Evolutionary conservation across 2,113 vertebrate genomes (phyloP), one percentile per base, ranked within the genome.

Genomic region (Urocitellus parryii): DNA sequence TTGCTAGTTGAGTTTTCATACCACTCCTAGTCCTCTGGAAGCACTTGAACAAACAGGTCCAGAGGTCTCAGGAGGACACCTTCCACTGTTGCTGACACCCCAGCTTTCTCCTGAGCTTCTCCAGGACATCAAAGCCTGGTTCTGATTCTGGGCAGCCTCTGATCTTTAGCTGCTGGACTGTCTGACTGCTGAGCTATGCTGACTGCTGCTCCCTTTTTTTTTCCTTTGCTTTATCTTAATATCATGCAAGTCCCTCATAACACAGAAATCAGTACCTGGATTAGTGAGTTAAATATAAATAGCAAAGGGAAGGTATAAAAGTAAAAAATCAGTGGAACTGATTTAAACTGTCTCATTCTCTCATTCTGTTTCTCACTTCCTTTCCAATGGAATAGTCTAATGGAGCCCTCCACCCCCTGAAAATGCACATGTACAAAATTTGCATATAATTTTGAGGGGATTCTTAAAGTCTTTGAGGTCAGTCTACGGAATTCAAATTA

Each of bases 91-190:
- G n/a, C 45, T 37, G 27, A 73, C 67, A 70, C 13, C 82, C 68
- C 70, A 79, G 78, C 70, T 93, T 91, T 91, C 92, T 91, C 80
- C 56, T 58, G 17, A 93, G 93, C 82, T 56, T 92, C 48, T 85
- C 68, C 25, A 53, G 45, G 56, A 68, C 79, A 68, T 73, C 48
- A 61, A 91, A 87, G 70, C 29, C 8, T 48, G 79, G 53, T 48
- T 81, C 56, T 96, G 73, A 77, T 72, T 67, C 3, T 37, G 5
- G 68, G 9, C 9, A 78, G 45, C 82, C 78, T 96, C 84, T 91
- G 86, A 91, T 48, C 73, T 83, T n/a, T 63, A 53, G 48, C 81
- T 39, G 4, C 56, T 81, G 48, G 53, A 67, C 34, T 83, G 39
- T 63, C 78, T 88, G 48, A 93, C 51, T 93, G 63, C 74, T 0